These are phyloP conservation scores for Brevimyrus niger DNA, from an alignment of 2,113 vertebrate genomes.

Conservation along the genomic window DNA sequence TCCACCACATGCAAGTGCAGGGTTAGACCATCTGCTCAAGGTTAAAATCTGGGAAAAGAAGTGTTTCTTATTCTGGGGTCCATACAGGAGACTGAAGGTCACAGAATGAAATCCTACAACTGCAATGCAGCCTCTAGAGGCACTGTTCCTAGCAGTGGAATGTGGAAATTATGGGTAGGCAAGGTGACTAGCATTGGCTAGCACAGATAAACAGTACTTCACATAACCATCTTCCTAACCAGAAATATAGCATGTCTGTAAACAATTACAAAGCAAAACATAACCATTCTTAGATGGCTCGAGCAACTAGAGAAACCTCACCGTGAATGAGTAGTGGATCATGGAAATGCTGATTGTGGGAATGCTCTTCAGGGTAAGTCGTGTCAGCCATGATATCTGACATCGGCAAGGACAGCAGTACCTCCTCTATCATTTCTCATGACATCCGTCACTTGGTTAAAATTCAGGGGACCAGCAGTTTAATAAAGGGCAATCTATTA, in stretches of 20 bases:
- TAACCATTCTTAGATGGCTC: not conserved
- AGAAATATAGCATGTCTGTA: conserved; percentile 1
- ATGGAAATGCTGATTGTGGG: conserved; percentile 16
- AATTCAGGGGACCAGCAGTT: not conserved
- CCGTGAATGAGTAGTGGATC: conserved; percentile 9
- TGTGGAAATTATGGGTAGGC: conserved; percentile 24
- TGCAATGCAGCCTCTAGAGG: not conserved
- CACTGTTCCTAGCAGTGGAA: conserved; percentile 32
- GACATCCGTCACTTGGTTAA: not conserved
- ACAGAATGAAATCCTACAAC: not conserved
- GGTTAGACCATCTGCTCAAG: not conserved
- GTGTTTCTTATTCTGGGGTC: not conserved
- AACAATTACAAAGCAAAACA: conserved; percentile 11
- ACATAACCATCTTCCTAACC: not conserved
- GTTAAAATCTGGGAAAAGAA: not conserved
- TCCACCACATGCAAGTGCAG: not conserved
- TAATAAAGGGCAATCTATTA: conserved; percentile 3
- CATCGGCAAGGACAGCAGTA: not conserved
- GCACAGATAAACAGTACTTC: conserved; percentile 21
- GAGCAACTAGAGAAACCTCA: conserved; percentile 7
- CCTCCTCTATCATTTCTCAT: not conserved
- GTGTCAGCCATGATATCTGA: not conserved
- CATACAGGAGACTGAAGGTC: not conserved
- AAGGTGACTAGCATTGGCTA: conserved; percentile 38
- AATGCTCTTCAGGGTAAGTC: conserved; percentile 8